A percentile compares a stretch with the other conserved stretches of the same genome.
Evolutionary conservation across 2,797 vertebrate species (phyloP).

Genomic region (Notoglanidium macrostoma): DNA sequence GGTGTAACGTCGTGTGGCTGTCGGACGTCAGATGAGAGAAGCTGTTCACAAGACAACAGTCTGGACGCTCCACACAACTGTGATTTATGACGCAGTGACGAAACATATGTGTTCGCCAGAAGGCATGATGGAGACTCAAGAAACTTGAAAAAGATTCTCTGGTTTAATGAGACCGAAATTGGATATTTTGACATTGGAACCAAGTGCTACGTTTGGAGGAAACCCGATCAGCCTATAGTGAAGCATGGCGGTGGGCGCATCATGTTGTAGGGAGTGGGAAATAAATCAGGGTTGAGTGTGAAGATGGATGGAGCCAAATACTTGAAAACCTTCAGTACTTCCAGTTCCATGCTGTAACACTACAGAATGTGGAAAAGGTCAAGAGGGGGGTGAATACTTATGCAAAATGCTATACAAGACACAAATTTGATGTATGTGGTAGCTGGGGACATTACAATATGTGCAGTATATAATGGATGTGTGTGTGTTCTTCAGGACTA

Average conservation of each 20-base stretch:
- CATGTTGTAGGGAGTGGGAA: not conserved
- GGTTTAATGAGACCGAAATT: not conserved
- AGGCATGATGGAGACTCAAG: not conserved
- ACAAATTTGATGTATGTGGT: not conserved
- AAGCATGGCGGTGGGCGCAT: not conserved
- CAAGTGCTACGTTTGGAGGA: not conserved
- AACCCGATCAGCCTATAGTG: not conserved
- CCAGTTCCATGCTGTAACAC: not conserved
- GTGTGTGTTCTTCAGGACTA: not conserved
- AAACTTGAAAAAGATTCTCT: not conserved
- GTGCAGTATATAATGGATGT: not conserved
- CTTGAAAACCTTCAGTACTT: not conserved
- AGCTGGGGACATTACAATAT: not conserved
- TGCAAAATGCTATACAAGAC: not conserved
- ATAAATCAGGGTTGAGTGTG: not conserved
- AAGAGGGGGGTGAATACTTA: not conserved
- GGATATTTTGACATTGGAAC: not conserved
- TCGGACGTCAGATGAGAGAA: not conserved
- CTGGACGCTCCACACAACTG: not conserved
- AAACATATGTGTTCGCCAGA: not conserved
- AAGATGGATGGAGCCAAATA: not conserved
- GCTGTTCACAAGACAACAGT: not conserved
- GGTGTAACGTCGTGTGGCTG: not conserved
- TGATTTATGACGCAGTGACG: not conserved
- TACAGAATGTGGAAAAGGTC: not conserved